phyloP scores from a whole-genome alignment of 1,140 invertebrate genomes.

The Pemphigus obesinymphae region DNA sequence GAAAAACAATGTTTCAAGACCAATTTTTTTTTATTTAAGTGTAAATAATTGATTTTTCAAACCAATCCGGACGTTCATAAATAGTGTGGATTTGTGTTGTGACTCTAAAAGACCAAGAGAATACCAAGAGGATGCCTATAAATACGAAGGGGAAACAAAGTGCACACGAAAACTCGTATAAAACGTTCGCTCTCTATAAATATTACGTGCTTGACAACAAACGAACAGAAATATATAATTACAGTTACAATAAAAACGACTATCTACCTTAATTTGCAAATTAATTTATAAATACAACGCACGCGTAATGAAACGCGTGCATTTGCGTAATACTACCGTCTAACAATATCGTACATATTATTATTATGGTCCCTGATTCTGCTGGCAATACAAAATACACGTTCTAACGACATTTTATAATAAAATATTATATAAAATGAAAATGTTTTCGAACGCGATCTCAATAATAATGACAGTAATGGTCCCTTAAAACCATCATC shows the following conservation, averaged over 20 bases:
- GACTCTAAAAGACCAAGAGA: not conserved
- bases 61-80: not conserved
- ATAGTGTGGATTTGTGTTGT: not conserved
- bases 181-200: not conserved
- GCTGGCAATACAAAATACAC: conserved; percentile 27
- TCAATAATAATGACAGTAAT: conserved; percentile 39
- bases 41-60: not conserved
- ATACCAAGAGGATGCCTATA: not conserved
- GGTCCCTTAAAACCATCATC: conserved; percentile 41
- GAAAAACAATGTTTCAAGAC: not conserved
- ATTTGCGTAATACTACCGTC: conserved; percentile 14
- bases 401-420: not conserved
- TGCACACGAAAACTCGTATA: not conserved
- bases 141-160: not conserved
- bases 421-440: conserved; percentile 8
- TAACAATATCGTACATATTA: conserved; percentile 22
- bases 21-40: not conserved
- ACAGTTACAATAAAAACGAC: not conserved
- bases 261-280: conserved; percentile 1
- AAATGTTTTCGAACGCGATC: conserved; percentile 13
- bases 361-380: conserved; percentile 38
- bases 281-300: not conserved
- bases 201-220: not conserved
- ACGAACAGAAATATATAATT: not conserved
- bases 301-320: not conserved